Conservation (phyloP, 2,797 vertebrate species). For the Sebastes cheni region DNA sequence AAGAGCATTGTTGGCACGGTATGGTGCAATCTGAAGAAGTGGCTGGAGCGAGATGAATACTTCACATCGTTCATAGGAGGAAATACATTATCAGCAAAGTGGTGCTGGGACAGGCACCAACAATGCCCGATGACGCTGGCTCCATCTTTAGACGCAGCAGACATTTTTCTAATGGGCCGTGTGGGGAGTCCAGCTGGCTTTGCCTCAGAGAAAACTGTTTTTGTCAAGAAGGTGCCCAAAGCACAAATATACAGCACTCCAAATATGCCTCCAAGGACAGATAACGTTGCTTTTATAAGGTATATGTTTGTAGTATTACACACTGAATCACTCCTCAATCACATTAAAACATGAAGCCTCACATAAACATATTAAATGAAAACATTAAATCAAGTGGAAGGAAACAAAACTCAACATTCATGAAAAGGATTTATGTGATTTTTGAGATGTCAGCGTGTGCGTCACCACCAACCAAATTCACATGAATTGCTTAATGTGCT, state of each 20-base stretch:
- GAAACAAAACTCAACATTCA: neutral
- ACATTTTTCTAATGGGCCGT: constrained; percentile 3
- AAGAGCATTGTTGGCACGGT: neutral
- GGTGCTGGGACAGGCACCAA: constrained; percentile 1
- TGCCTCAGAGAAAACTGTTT: neutral
- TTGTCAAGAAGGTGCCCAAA: neutral
- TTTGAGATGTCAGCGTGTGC: neutral
- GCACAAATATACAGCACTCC: neutral
- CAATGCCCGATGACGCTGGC: constrained; percentile 12
- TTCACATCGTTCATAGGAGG: neutral
- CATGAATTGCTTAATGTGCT: neutral
- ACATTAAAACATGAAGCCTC: neutral
- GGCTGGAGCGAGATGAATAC: neutral
- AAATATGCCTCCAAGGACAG: neutral
- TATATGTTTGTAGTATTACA: neutral
- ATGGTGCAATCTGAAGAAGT: neutral
- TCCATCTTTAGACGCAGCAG: constrained; percentile 30
- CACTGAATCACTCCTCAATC: neutral
- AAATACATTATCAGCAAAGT: constrained; percentile 22
- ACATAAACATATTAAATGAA: neutral
- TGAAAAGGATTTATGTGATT: neutral
- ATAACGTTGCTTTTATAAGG: neutral
- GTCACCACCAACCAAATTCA: neutral
- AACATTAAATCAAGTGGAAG: neutral
- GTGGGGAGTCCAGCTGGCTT: constrained; percentile 17